Base-by-base conservation (phyloP, 2,797 vertebrate species). In the Periparus ater region DNA sequence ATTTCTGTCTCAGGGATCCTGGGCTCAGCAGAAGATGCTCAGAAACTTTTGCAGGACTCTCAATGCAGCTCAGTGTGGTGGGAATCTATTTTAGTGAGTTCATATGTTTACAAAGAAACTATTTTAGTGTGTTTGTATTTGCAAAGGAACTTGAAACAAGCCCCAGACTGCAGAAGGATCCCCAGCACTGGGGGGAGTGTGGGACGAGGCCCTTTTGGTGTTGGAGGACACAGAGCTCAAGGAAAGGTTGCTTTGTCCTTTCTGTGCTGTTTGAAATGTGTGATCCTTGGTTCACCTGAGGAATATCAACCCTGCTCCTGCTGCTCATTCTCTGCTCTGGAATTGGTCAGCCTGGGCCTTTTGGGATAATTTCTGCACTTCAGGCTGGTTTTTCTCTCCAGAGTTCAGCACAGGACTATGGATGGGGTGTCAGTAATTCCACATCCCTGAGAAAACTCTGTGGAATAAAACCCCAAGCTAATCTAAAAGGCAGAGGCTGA, bases 301-400 rank as follows among this genome's bases (percentile, higher is more conserved):
- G 44, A 74, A 22, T n/a, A n/a, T 0, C 44, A 42, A 0, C 48
- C 5, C 1, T 7, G 36, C n/a, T 58, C n/a, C 26, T 80, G 27
- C 15, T 42, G 21, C 7, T 53, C 11, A 2, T 58, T 57, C 38
- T 22, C 17, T 36, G 25, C 2, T 70, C 47, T 80, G 70, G 53
- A 51, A 15, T 16, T 27, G 32, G 19, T 15, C 51, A 50, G 60
- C 19, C 44, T 71, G 14, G 55, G n/a, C 1, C 2, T 19, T 89
- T 72, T 47, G 53, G 50, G 51, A 5, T 67, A 9, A 29, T 6
- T 70, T 62, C 6, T 36, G 10, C 20, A 0, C 65, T 7, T n/a
- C 15, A 57, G 54, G 42, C n/a, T 51, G 47, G 10, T n/a, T 17
- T 29, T n/a, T 7, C 11, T 3, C 7, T 36, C 1, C 6, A 16